Conservation (phyloP, 1,140 invertebrate species). For the Arion vulgaris region DNA sequence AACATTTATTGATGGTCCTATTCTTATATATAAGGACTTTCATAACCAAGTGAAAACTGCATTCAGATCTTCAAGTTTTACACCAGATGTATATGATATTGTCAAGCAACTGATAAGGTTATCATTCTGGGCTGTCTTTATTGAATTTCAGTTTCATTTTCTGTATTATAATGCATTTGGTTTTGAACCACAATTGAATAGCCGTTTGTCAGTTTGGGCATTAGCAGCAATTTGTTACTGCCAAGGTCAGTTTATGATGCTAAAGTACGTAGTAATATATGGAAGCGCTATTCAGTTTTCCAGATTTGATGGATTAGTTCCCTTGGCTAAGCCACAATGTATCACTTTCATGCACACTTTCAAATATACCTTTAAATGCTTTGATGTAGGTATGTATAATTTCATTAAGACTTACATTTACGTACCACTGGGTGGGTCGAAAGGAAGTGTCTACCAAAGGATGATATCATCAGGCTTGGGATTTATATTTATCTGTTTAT, state of each 20-base stretch:
- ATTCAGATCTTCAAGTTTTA: neutral
- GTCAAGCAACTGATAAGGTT: constrained; percentile 64
- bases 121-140: constrained; percentile 81
- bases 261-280: constrained; percentile 92
- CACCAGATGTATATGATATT: constrained; percentile 9
- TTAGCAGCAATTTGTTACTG: constrained; percentile 87
- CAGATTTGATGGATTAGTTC: constrained; percentile 82
- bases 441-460: constrained; percentile 75
- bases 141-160: constrained; percentile 83
- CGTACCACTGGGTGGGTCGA: constrained; percentile 78
- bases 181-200: constrained; percentile 58
- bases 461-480: constrained; percentile 83
- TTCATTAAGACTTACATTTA: constrained; percentile 81
- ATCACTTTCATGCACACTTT: constrained; percentile 91
- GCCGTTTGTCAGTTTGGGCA: constrained; percentile 77
- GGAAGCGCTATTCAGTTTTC: constrained; percentile 84
- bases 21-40: constrained; percentile 83
- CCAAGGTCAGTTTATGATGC: constrained; percentile 90
- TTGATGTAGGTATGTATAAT: constrained; percentile 42
- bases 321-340: constrained; percentile 86
- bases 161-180: constrained; percentile 84
- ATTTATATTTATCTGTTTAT: constrained; percentile 89
- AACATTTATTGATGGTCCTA: constrained; percentile 83
- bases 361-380: constrained; percentile 91
- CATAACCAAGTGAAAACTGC: constrained; percentile 70